Percentiles rank a stretch among this genome's conserved stretches.
phyloP scores from a whole-genome alignment of 2,888 invertebrate species.

The Harmothoe impar region DNA sequence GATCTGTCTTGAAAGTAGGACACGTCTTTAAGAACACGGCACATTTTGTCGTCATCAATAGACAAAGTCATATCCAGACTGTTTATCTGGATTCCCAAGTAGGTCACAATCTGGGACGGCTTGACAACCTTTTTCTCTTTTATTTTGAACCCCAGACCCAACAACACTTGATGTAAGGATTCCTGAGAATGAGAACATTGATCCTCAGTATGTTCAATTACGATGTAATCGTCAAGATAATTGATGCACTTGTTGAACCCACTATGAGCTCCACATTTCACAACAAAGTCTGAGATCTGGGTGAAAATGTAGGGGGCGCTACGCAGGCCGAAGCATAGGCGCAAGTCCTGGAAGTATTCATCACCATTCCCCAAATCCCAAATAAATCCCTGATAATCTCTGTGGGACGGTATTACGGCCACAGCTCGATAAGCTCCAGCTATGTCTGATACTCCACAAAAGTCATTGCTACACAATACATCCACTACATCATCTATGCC shows the following conservation, averaged over 20 bases:
- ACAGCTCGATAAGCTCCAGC: background rate
- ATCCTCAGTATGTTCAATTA: background rate
- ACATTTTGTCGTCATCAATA: background rate
- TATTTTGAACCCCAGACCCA: background rate
- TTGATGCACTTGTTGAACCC: background rate
- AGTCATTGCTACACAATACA: no score
- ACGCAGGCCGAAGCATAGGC: background rate
- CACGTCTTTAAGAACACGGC: no score
- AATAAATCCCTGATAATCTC: no score
- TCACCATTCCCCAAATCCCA: no score
- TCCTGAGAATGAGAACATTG: background rate
- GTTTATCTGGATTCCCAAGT: background rate
- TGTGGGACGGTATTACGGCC: background rate
- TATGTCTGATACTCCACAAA: no score
- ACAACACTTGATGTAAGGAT: background rate
- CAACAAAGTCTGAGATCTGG: background rate
- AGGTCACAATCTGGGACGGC: background rate
- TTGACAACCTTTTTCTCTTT: background rate
- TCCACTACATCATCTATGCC: no score
- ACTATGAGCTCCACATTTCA: background rate
- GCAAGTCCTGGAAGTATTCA: background rate
- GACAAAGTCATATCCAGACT: background rate
- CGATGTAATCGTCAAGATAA: no score
- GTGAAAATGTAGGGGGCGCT: constrained; percentile 18
- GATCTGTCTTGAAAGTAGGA: no score